A percentile compares a stretch with the other conserved stretches of the same genome.
Conservation (phyloP, 2,797 vertebrate genomes). For the Onychomys torridus region DNA sequence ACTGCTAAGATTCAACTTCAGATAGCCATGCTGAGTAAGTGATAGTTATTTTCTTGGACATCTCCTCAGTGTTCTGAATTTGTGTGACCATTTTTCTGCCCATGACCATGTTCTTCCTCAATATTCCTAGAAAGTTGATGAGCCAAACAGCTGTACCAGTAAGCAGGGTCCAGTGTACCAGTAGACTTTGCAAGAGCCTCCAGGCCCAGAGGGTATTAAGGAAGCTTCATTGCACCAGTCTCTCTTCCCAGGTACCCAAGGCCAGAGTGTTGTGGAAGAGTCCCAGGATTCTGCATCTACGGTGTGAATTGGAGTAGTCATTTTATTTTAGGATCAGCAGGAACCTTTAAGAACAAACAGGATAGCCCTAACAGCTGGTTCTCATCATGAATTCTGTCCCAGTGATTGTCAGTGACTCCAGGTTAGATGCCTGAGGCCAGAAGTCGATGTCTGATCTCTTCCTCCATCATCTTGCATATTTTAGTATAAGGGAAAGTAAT, state of each 20-base stretch:
- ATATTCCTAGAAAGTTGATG: not conserved
- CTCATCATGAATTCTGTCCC: not conserved
- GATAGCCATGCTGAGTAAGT: not conserved
- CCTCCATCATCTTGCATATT: not conserved
- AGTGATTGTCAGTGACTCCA: not conserved
- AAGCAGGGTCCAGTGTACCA: not conserved
- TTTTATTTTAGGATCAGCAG: not conserved
- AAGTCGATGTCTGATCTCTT: not conserved
- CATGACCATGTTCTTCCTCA: not conserved
- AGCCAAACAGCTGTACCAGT: not conserved
- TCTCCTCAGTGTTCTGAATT: not conserved
- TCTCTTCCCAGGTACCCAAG: not conserved
- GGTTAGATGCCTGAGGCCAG: not conserved
- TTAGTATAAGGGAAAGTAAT: not conserved
- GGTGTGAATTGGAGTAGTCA: not conserved
- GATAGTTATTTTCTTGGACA: not conserved
- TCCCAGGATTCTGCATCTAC: not conserved
- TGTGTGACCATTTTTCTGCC: not conserved
- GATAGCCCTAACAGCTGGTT: not conserved
- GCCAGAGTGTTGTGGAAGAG: not conserved
- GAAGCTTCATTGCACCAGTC: not conserved
- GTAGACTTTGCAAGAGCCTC: not conserved
- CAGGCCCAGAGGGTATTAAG: not conserved
- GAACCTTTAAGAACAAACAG: not conserved
- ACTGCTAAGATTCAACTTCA: no score